Evolutionary conservation across 2,888 invertebrate species (phyloP).

Genomic region (Bruchidius siliquastri): DNA sequence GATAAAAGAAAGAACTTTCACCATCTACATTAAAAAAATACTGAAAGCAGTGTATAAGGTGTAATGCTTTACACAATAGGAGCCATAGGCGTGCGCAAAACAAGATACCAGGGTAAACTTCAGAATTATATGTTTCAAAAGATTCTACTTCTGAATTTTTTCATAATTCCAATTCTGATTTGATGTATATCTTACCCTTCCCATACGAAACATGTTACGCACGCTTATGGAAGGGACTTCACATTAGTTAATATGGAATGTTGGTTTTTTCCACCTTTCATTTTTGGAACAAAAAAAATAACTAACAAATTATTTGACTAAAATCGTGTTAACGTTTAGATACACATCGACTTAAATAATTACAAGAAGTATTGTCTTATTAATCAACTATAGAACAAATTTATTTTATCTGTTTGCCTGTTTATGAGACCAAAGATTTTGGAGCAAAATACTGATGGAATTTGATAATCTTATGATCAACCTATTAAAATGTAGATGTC

Average conservation of each 20-base stretch:
- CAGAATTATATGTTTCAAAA: neutral
- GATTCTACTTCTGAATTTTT: neutral
- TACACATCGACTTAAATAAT: neutral
- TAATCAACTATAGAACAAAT: neutral
- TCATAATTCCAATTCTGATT: too few species aligned
- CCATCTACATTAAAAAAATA: slow-evolving; percentile 24
- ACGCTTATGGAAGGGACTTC: neutral
- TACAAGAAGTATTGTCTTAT: neutral
- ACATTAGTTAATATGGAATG: slow-evolving; percentile 29
- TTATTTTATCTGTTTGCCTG: neutral
- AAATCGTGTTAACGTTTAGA: neutral
- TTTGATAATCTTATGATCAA: too few species aligned
- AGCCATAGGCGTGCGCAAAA: slow-evolving; percentile 17
- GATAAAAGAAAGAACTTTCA: slow-evolving; percentile 27
- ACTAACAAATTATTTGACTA: slow-evolving; percentile 9
- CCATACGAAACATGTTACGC: neutral
- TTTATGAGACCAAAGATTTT: neutral
- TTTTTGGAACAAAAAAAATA: slow-evolving; percentile 11
- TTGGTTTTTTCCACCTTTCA: slow-evolving; percentile 26
- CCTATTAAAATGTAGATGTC: too few species aligned
- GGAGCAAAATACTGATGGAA: too few species aligned
- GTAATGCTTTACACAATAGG: slow-evolving; percentile 35
- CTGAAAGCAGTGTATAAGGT: slow-evolving; percentile 12
- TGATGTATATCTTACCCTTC: neutral
- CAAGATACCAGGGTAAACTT: neutral